phyloP scores from a whole-genome alignment of 1,140 invertebrate species.

The Sinonovacula constricta region DNA sequence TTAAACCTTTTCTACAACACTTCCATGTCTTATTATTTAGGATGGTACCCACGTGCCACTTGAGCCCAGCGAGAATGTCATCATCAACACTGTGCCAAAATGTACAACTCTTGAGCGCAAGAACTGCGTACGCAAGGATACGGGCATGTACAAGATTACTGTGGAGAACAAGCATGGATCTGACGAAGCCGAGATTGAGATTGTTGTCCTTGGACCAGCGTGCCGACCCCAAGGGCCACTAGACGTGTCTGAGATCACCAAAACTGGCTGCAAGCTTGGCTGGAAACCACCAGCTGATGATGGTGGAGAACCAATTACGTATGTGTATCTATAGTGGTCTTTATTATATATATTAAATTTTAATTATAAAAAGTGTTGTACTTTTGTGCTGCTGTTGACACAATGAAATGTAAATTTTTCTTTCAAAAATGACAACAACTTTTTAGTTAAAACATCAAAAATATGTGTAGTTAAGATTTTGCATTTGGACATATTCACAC shows the following conservation, averaged over 20 bases:
- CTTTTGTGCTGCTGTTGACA: no score
- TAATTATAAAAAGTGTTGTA: no score
- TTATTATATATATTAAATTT: no score
- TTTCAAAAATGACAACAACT: no score
- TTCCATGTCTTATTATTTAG: no score
- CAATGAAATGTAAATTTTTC: no score
- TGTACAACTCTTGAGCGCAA: constrained; percentile 87
- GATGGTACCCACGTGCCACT: constrained; percentile 61
- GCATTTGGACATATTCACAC: no score
- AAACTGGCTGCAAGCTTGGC: constrained; percentile 86
- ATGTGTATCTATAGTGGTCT: no score
- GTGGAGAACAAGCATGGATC: constrained; percentile 98
- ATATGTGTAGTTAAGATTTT: no score
- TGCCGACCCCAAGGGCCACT: constrained; percentile 95
- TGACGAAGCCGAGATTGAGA: constrained; percentile 95
- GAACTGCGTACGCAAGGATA: constrained; percentile 94
- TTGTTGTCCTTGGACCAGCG: constrained; percentile 94
- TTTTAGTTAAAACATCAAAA: no score
- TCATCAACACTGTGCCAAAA: constrained; percentile 60
- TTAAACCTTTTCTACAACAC: neutral
- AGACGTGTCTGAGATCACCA: constrained; percentile 80
- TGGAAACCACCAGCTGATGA: constrained; percentile 96
- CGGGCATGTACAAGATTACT: constrained; percentile 94
- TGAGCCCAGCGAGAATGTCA: constrained; percentile 53
- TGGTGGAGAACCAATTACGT: constrained; percentile 94